A percentile compares a stretch with the other conserved stretches of the same genome.
phyloP scores from a whole-genome alignment of 2,888 invertebrate species.

The Sthenelais limicola region DNA sequence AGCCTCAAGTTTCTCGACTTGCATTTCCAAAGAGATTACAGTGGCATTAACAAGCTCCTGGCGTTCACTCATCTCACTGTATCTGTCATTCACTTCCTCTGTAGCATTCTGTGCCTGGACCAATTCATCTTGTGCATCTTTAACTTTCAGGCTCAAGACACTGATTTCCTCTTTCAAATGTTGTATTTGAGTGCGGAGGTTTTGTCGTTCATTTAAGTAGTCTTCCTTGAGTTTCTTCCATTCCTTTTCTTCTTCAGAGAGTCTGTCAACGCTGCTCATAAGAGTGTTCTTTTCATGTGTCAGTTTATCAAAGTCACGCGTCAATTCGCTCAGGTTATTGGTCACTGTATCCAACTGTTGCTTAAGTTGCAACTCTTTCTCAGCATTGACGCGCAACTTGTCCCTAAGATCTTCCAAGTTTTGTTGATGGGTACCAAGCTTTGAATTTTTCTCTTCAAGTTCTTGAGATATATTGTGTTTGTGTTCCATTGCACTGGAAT shows the following conservation, averaged over 20 bases:
- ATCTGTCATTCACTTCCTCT: not conserved
- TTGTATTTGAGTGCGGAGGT: conserved; percentile 16
- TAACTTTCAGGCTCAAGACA: not conserved
- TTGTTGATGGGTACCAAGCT: not conserved
- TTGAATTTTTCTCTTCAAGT: not conserved
- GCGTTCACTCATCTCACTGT: not conserved
- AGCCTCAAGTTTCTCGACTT: not conserved
- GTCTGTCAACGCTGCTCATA: not conserved
- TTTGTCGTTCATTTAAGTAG: conserved; percentile 8
- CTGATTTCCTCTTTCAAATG: no score
- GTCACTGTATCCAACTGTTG: not conserved
- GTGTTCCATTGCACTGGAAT: no score
- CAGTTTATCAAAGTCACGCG: not conserved
- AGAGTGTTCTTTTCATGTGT: not conserved
- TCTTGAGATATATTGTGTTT: no score
- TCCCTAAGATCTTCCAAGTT: not conserved
- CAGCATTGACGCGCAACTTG: not conserved
- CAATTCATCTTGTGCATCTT: not conserved
- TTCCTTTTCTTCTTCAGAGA: not conserved
- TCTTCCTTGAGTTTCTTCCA: conserved; percentile 8
- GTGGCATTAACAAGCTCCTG: not conserved
- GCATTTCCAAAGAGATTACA: not conserved
- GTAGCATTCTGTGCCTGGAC: not conserved
- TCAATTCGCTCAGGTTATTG: not conserved
- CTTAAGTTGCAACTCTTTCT: not conserved